Base-by-base conservation (phyloP, 2,797 vertebrate genomes). In the Eulemur mongoz region DNA sequence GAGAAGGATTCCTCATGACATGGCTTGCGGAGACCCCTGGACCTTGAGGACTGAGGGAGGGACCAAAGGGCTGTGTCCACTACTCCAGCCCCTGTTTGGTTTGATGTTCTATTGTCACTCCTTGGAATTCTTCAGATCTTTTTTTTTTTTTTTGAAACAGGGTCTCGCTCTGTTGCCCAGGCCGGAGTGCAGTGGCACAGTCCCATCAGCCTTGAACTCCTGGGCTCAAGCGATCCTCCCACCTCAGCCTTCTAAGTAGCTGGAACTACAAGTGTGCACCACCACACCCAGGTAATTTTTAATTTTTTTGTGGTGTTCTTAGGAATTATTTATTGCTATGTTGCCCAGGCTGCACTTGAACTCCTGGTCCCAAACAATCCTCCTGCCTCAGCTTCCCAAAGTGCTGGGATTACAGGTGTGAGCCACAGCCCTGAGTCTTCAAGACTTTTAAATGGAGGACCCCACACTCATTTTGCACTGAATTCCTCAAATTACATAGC, bases 21-120 rank as follows among this genome's bases (percentile, higher is more conserved):
- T 48, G 22, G 2, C 9, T 18, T 83, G 25, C 59, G 70, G 40
- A 84, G 27, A 63, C 45, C 27, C 43, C 35, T 69, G 40, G 43
- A 45, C 15, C 48, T 5, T 12, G 27, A 57, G 81, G 38, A 45
- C 72, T 0, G 22, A 78, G 38, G 6, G 7, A 65, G 23, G 38
- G 22, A 38, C 32, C 22, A 35, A 32, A 48, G n/a, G 54, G 25
- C 8, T 18, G 12, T 32, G 40, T 45, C 27, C 32, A 40, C 0
- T 0, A 11, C 2, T 30, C 38, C 9, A 12, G 54, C 0, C 23
- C 22, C 2, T 7, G 22, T 9, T 40, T 25, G 7, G 4, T 40
- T 30, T 35, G 57, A 25, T 20, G 43, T 4, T 63, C 38, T 83
- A n/a, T 23, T 75, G 11, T 61, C 7, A 15, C 4, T 13, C 27